Evolutionary conservation across 2,888 invertebrate genomes (phyloP).

Genomic region (Colostygia pectinataria): DNA sequence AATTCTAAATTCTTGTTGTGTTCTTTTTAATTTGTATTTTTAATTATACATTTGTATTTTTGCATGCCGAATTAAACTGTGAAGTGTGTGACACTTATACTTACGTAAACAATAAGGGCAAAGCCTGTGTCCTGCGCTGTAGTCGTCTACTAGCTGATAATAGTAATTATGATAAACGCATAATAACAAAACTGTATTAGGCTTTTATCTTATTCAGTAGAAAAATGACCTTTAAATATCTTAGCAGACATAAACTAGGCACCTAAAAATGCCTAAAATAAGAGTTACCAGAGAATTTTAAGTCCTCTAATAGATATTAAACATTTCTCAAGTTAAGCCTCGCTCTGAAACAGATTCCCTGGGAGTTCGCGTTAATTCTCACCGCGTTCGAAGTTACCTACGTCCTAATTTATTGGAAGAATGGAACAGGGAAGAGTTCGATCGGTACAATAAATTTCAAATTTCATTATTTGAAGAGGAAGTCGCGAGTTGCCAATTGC

Average conservation of each 20-base stretch:
- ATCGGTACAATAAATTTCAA: constrained; percentile 79
- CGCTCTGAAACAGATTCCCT: constrained; percentile 48
- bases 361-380: constrained; percentile 51
- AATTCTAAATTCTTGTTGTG: no score
- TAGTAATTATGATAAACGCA: no score
- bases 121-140: no score
- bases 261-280: constrained; percentile 21
- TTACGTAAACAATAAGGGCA: no score
- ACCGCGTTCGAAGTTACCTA: constrained; percentile 53
- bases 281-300: constrained; percentile 26
- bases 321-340: constrained; percentile 42
- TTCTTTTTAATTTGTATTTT: no score
- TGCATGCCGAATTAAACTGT: no score
- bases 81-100: no score
- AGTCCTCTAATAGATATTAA: constrained; percentile 45
- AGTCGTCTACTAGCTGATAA: no score
- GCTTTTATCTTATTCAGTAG: no score
- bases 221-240: not conserved
- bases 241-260: no score
- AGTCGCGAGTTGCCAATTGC: constrained; percentile 75
- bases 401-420: constrained; percentile 68
- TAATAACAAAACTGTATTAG: no score
- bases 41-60: no score
- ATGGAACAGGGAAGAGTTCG: constrained; percentile 59
- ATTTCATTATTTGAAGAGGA: constrained; percentile 81